phyloP scores from a whole-genome alignment of 1,140 invertebrate species.

The Goniozus legneri region DNA sequence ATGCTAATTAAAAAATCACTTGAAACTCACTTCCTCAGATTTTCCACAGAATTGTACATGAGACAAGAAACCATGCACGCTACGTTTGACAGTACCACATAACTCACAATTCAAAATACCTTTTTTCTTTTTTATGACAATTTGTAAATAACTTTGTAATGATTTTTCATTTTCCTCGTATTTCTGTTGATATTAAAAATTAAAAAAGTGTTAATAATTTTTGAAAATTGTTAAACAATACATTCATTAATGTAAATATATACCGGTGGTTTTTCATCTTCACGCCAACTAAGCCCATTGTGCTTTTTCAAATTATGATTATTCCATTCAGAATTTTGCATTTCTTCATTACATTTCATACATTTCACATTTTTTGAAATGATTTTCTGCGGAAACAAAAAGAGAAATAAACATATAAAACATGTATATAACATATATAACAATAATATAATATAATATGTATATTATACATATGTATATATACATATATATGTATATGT shows the following conservation, averaged over 20 bases:
- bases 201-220: constrained; percentile 7
- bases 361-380: constrained; percentile 29
- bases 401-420: not conserved
- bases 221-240: constrained; percentile 2
- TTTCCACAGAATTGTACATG: constrained; percentile 63
- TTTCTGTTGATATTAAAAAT: constrained; percentile 6
- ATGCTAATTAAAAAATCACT: not conserved
- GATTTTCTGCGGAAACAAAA: no score
- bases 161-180: constrained; percentile 38
- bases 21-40: constrained; percentile 50
- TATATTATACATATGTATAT: no score
- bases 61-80: constrained; percentile 61
- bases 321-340: constrained; percentile 40
- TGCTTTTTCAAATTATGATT: constrained; percentile 52
- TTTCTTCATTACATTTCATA: constrained; percentile 34
- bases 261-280: constrained; percentile 43
- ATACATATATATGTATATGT: no score
- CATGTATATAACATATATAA: constrained; percentile 4
- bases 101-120: constrained; percentile 57
- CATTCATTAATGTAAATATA: constrained; percentile 16
- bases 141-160: constrained; percentile 28
- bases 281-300: constrained; percentile 52
- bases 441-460: not conserved
- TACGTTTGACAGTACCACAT: constrained; percentile 56
- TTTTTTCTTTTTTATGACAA: constrained; percentile 37